These are phyloP conservation scores for Saguinus midas DNA, from an alignment of 2,113 vertebrate genomes.

Conservation along the genomic window DNA sequence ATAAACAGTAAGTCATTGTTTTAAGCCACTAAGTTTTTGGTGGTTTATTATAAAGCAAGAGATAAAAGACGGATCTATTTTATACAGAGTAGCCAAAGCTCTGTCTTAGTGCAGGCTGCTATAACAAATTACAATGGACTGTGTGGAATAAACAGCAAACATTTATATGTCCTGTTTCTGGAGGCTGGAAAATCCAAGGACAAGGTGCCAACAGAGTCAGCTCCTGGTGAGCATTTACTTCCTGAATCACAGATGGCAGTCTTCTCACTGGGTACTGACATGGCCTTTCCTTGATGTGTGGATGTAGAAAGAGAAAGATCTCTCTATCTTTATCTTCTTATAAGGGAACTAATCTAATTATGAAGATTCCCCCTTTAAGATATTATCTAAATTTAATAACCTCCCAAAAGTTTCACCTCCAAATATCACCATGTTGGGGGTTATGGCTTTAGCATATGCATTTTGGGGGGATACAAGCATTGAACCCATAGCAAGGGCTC, in stretches of 20 bases:
- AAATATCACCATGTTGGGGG: not conserved
- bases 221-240: not conserved
- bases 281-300: not conserved
- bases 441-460: not conserved
- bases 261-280: not conserved
- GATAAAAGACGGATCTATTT: not conserved
- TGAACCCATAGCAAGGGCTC: not conserved
- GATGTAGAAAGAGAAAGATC: not conserved
- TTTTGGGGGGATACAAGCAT: not conserved
- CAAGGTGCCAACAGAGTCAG: not conserved
- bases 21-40: not conserved
- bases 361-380: not conserved
- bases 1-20: not conserved
- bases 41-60: not conserved
- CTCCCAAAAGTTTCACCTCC: not conserved
- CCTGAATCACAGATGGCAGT: too few relatives aligned
- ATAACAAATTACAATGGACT: not conserved
- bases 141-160: too few relatives aligned
- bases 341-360: not conserved
- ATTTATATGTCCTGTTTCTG: not conserved
- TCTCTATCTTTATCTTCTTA: not conserved
- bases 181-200: not conserved
- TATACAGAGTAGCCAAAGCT: not conserved
- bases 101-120: not conserved
- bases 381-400: not conserved